A percentile compares a stretch with the other conserved stretches of the same genome.
These are phyloP conservation scores for Larimichthys polyactis DNA, from an alignment of 2,113 vertebrate species.

Conservation along the genomic window DNA sequence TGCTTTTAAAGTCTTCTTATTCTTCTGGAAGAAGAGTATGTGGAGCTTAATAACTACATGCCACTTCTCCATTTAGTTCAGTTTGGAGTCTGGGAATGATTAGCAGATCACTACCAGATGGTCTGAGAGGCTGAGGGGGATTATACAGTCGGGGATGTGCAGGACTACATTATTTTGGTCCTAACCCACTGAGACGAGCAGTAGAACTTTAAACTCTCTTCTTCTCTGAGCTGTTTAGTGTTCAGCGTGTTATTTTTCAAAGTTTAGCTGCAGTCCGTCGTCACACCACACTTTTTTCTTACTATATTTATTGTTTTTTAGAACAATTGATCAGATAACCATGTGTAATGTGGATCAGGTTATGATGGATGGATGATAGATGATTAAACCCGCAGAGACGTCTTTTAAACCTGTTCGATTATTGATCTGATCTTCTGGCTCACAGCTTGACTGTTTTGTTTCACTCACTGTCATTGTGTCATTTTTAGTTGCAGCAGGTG, in stretches of 20 bases:
- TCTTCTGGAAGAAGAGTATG: neutral
- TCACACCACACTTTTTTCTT: no score
- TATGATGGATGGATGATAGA: neutral
- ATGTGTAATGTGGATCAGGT: no score
- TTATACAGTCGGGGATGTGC: neutral
- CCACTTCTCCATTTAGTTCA: neutral
- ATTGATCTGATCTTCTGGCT: neutral
- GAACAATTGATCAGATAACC: no score
- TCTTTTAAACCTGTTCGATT: neutral
- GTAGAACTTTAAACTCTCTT: no score
- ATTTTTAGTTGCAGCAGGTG: no score
- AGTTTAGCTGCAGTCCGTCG: no score
- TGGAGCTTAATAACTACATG: neutral
- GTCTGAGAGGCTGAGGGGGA: neutral
- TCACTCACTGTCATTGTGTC: no score
- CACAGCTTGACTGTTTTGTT: no score
- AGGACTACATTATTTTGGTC: neutral
- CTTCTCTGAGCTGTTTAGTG: no score
- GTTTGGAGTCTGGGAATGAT: neutral
- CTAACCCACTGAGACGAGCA: no score
- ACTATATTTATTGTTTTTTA: no score
- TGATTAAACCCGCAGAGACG: neutral
- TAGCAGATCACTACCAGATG: conserved; percentile 11
- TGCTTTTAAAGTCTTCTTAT: neutral
- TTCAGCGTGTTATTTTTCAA: no score